A percentile compares a stretch with the other conserved stretches of the same genome.
Conservation (phyloP, 2,888 invertebrate species). For the Adineta ricciae region DNA sequence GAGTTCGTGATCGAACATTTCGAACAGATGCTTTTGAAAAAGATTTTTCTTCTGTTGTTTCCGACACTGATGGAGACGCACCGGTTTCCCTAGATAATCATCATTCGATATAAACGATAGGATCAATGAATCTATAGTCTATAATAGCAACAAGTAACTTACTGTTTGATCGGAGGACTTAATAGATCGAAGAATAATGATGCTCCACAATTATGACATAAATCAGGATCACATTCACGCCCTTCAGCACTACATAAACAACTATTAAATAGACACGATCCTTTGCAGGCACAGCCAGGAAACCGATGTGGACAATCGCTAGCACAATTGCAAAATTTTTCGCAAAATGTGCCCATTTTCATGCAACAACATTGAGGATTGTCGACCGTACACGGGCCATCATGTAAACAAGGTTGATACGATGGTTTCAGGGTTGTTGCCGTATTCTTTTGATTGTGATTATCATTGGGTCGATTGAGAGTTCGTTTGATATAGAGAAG, state of each 20-base stretch:
- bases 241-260: constrained; percentile 96
- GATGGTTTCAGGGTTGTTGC: not conserved
- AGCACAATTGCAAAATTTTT: constrained; percentile 87
- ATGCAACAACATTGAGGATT: constrained; percentile 60
- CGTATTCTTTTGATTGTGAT: not conserved
- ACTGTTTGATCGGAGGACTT: not conserved
- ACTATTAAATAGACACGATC: constrained; percentile 94
- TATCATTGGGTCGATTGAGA: not conserved
- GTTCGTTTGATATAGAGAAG: not conserved
- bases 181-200: constrained; percentile 53
- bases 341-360: constrained; percentile 88
- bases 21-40: not conserved
- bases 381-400: constrained; percentile 62
- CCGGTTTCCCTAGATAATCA: not conserved
- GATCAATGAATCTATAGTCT: too few species aligned
- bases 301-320: constrained; percentile 70
- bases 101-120: too few species aligned
- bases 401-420: constrained; percentile 74
- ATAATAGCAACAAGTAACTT: not conserved
- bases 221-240: constrained; percentile 93
- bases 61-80: not conserved
- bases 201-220: constrained; percentile 88
- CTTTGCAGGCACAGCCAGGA: constrained; percentile 93
- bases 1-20: not conserved
- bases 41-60: not conserved